phyloP scores from a whole-genome alignment of 37 sponge, comb jelly and placozoan species.

The Dysidea cf. avara region DNA sequence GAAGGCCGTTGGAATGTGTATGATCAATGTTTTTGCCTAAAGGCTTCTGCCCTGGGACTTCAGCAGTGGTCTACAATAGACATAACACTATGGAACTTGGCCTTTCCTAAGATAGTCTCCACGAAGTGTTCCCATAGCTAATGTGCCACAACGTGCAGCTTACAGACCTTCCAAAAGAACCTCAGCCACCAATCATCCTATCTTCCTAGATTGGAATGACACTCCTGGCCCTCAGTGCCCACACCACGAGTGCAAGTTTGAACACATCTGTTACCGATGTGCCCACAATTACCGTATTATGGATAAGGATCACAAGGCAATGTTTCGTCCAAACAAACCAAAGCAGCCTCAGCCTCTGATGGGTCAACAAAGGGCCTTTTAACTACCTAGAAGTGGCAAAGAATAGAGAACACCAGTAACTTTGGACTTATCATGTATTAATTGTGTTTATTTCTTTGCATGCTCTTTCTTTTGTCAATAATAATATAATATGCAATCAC shows the following conservation, averaged over 20 bases:
- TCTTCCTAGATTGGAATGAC: conserved; percentile 7
- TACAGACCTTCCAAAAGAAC: no score
- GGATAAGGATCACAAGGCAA: conserved; percentile 11
- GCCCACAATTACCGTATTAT: background rate
- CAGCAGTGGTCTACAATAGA: background rate
- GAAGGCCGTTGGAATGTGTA: background rate
- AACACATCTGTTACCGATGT: conserved; percentile 6
- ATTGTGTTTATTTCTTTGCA: no score
- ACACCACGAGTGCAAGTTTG: conserved; percentile 1
- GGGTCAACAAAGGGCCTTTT: no score
- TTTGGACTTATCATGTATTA: no score
- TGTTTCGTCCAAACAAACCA: background rate
- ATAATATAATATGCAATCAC: no score
- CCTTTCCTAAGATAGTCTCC: no score
- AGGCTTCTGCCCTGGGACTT: background rate
- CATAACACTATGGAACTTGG: background rate
- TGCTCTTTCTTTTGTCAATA: no score
- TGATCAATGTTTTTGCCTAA: background rate
- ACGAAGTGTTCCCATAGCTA: no score
- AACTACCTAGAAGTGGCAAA: no score
- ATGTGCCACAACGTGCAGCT: no score
- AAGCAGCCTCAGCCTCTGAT: no score
- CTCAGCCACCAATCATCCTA: background rate
- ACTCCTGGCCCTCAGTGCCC: background rate
- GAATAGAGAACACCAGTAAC: no score